phyloP scores from a whole-genome alignment of 2,888 invertebrate genomes.

The Spialia ferax region DNA sequence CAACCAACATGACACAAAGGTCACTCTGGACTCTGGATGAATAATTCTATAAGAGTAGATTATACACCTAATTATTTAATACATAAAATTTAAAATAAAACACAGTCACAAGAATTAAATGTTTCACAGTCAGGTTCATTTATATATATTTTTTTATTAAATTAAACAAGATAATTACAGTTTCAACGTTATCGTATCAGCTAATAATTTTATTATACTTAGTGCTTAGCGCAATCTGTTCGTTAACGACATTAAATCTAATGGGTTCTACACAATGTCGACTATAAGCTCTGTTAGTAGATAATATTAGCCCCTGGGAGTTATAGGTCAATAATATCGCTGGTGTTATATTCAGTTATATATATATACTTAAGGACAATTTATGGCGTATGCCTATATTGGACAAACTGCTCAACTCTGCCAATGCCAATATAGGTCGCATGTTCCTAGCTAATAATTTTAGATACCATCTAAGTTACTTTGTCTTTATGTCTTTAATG shows the following conservation, averaged over 20 bases:
- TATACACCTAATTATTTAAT: no score
- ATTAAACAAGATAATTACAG: no score
- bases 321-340: constrained; percentile 33
- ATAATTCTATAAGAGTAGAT: no score
- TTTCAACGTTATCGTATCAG: not conserved
- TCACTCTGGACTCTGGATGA: no score
- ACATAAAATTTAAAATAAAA: no score
- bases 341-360: constrained; percentile 22
- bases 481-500: no score
- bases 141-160: no score
- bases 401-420: constrained; percentile 4
- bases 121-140: no score
- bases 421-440: constrained; percentile 13
- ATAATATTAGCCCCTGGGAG: constrained; percentile 23
- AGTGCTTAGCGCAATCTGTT: constrained; percentile 13
- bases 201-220: not conserved
- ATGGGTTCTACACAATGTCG: constrained; percentile 30
- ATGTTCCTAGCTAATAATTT: not conserved
- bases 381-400: constrained; percentile 16
- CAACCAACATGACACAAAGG: no score
- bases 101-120: no score
- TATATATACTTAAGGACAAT: constrained; percentile 19
- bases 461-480: not conserved
- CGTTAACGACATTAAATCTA: constrained; percentile 19
- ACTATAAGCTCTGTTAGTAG: constrained; percentile 11